A percentile compares a stretch with the other conserved stretches of the same genome.
These are phyloP conservation scores for Cyclophora albipunctata DNA, from an alignment of 2,888 invertebrate species.

Conservation along the genomic window DNA sequence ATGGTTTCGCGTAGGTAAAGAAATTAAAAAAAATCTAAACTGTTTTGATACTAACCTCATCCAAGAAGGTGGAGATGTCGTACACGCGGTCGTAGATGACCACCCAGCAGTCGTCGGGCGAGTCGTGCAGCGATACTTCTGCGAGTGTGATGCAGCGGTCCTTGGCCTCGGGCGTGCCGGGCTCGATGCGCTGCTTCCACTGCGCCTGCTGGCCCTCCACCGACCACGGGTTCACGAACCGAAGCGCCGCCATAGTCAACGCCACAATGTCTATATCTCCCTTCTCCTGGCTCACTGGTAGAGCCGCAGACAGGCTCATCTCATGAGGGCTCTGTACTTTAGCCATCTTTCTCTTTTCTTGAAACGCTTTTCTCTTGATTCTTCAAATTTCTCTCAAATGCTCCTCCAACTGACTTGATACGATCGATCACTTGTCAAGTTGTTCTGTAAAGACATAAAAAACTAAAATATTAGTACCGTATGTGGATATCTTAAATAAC, in stretches of 20 bases:
- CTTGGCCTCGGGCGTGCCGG: slow-evolving; percentile 50
- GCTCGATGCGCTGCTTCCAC: slow-evolving; percentile 40
- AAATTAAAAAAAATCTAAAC: too few species aligned
- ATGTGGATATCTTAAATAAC: too few species aligned
- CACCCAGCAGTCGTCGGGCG: slow-evolving; percentile 85
- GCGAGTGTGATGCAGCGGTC: slow-evolving; percentile 78
- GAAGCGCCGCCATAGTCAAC: slow-evolving; percentile 66
- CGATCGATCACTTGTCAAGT: slow-evolving; percentile 36
- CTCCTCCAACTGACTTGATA: slow-evolving; percentile 25
- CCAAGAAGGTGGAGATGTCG: slow-evolving; percentile 84
- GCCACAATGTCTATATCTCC: slow-evolving; percentile 57
- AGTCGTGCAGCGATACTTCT: slow-evolving; percentile 86
- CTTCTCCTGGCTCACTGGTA: slow-evolving; percentile 47
- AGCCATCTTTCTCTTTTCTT: slow-evolving; percentile 41
- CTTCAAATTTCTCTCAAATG: slow-evolving; percentile 18
- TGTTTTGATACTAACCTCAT: slow-evolving; percentile 67
- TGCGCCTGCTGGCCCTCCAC: slow-evolving; percentile 36
- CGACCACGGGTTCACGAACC: slow-evolving; percentile 61
- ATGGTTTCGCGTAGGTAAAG: too few species aligned
- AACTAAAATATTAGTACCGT: slow-evolving; percentile 37
- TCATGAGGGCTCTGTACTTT: slow-evolving; percentile 54
- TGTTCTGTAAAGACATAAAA: slow-evolving; percentile 51
- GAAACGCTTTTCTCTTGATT: slow-evolving; percentile 14
- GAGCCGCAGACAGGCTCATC: slow-evolving; percentile 44
- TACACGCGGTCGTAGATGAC: slow-evolving; percentile 91